A percentile compares a stretch with the other conserved stretches of the same genome.
These are phyloP conservation scores for Zoroaster sp. DNA, from an alignment of 53 echinoderm and acorn worm genomes.

Conservation along the genomic window DNA sequence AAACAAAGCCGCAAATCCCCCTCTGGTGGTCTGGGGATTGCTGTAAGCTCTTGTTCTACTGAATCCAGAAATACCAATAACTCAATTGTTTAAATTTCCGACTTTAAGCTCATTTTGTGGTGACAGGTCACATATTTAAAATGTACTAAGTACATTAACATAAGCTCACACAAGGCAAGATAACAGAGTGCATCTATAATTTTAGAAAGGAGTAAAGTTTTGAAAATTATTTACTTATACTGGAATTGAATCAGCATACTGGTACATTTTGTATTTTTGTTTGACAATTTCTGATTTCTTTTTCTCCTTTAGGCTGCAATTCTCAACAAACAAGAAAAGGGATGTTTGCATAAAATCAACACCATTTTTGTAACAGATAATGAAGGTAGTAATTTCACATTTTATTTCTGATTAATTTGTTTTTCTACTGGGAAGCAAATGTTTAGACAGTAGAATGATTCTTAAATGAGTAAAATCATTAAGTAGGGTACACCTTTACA, in stretches of 20 bases:
- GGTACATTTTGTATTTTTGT: neutral
- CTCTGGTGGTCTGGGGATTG: too few species aligned
- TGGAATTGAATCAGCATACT: neutral
- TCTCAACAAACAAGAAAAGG: conserved; percentile 31
- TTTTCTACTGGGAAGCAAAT: neutral
- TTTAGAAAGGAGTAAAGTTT: neutral
- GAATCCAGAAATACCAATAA: too few species aligned
- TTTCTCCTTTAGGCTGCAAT: conserved; percentile 72
- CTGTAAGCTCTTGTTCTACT: too few species aligned
- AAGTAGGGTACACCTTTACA: too few species aligned
- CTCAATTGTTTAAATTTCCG: too few species aligned
- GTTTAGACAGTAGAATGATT: too few species aligned
- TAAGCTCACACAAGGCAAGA: neutral
- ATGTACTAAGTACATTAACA: too few species aligned
- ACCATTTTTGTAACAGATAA: conserved; percentile 76
- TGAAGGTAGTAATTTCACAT: conserved; percentile 69
- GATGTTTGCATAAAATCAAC: conserved; percentile 53
- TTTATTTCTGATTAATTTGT: neutral
- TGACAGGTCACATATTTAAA: too few species aligned
- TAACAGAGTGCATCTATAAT: neutral
- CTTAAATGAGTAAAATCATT: too few species aligned
- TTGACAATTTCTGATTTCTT: neutral
- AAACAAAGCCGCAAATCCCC: too few species aligned
- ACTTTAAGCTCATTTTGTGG: too few species aligned
- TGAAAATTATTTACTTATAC: too few species aligned